Conservation (phyloP, 2,888 invertebrate genomes). For the Heliconius charithonia region DNA sequence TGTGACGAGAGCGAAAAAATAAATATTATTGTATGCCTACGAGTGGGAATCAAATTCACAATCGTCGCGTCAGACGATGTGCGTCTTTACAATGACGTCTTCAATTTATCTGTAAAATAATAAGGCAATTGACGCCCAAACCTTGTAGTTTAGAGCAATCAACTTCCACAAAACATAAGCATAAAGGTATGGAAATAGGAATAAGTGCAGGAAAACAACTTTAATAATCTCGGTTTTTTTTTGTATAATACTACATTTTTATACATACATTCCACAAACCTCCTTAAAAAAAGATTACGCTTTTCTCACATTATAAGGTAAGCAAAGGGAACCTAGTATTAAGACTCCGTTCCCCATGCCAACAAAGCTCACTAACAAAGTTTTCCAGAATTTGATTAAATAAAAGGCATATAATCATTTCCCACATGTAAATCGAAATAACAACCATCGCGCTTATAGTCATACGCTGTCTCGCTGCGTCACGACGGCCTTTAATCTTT, state of each 20-base stretch:
- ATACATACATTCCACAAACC: not conserved
- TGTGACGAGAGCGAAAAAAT: not conserved
- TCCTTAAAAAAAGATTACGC: not conserved
- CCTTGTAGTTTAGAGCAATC: constrained; percentile 8
- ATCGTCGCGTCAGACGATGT: not conserved
- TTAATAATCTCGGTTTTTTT: constrained; percentile 15
- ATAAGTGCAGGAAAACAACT: constrained; percentile 28
- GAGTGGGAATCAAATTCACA: not conserved
- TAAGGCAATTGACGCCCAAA: not conserved
- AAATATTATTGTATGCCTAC: not conserved
- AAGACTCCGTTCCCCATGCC: not conserved
- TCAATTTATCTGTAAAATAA: not conserved
- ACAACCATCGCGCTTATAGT: no score
- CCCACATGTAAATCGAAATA: no score
- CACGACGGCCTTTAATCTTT: no score
- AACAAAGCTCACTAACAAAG: not conserved
- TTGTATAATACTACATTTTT: not conserved
- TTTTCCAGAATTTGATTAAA: no score
- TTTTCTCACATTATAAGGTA: not conserved
- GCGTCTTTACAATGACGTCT: no score
- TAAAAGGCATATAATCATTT: no score
- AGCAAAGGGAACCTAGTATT: not conserved
- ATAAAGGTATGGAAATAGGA: constrained; percentile 14
- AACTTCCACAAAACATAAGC: constrained; percentile 15
- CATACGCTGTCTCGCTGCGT: no score